Percentiles rank a stretch among this genome's conserved stretches.
Conservation (phyloP, 2,113 vertebrate species). For the Charina bottae region DNA sequence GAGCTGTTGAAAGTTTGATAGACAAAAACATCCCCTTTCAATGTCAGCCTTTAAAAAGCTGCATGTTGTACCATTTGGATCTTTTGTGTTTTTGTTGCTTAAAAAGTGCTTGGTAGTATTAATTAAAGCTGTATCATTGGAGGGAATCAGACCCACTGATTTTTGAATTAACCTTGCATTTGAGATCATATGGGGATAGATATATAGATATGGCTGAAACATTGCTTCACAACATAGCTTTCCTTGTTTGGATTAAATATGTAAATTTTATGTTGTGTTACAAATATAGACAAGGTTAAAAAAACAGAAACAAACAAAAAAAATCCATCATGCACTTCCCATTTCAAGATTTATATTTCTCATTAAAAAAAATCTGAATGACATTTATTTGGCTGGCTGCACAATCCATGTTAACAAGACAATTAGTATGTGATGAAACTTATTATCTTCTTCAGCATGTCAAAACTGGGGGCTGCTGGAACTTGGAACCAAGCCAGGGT, state of each 20-base stretch:
- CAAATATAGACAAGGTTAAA: constrained; percentile 22
- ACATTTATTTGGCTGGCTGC: constrained; percentile 73
- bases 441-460: constrained; percentile 66
- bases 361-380: constrained; percentile 58
- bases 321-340: constrained; percentile 45
- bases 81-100: neutral
- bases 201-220: constrained; percentile 3
- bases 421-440: constrained; percentile 73
- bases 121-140: constrained; percentile 14
- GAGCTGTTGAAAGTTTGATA: neutral
- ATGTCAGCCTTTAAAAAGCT: neutral
- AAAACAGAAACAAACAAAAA: constrained; percentile 16
- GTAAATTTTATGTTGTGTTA: constrained; percentile 59
- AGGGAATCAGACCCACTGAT: constrained; percentile 24
- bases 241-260: constrained; percentile 57
- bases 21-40: neutral
- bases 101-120: neutral
- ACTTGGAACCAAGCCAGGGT: constrained; percentile 63
- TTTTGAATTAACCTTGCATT: constrained; percentile 47
- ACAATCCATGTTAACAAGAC: constrained; percentile 76
- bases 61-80: neutral
- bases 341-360: constrained; percentile 63
- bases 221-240: constrained; percentile 52
- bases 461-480: constrained; percentile 53
- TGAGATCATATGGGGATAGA: constrained; percentile 40